Conservation (phyloP, 2,888 invertebrate species). For the Cheilosia vulpina region DNA sequence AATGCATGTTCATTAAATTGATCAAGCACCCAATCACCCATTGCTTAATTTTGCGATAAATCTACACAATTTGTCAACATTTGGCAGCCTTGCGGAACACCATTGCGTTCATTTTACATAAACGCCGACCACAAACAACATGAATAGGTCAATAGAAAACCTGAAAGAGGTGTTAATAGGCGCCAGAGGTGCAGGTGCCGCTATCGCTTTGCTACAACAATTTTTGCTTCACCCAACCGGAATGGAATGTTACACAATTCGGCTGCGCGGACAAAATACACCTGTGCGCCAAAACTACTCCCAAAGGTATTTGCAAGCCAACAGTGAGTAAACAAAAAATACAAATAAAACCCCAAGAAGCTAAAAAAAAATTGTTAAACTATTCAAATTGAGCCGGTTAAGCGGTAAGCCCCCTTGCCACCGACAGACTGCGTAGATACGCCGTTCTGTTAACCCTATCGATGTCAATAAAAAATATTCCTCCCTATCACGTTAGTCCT, state of each 20-base stretch:
- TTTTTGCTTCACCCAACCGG: constrained; percentile 44
- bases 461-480: constrained; percentile 19
- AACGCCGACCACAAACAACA: constrained; percentile 30
- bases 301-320: background rate
- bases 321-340: background rate
- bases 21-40: too few species aligned
- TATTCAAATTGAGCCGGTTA: constrained; percentile 34
- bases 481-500: constrained; percentile 19
- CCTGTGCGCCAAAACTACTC: constrained; percentile 57
- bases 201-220: constrained; percentile 1
- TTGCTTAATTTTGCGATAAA: constrained; percentile 3
- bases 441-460: background rate
- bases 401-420: background rate
- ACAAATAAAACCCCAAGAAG: constrained; percentile 6
- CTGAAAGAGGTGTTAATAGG: constrained; percentile 46
- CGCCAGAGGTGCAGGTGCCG: background rate
- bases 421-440: background rate
- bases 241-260: constrained; percentile 66
- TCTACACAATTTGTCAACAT: background rate
- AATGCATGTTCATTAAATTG: too few species aligned
- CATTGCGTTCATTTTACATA: too few species aligned
- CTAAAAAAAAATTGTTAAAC: constrained; percentile 13
- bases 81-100: background rate
- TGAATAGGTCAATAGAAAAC: constrained; percentile 56
- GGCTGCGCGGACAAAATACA: constrained; percentile 13